Base-by-base conservation (phyloP, 1,140 invertebrate species). In the Lamellibrachia luymesi region DNA sequence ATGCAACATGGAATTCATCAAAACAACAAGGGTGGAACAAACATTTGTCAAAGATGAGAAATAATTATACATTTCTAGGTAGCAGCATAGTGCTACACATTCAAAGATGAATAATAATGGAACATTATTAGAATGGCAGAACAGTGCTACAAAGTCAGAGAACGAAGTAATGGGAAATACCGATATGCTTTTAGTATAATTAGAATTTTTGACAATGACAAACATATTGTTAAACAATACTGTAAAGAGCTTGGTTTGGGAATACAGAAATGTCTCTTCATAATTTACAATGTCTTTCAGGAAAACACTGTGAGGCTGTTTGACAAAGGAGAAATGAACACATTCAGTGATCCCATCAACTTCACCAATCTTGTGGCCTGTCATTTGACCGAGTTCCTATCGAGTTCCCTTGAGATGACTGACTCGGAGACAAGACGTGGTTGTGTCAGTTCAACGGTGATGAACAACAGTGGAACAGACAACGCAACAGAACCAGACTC, bases 241-340 rank as follows among this genome's bases (percentile, higher is more conserved):
- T 80, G 64, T 80, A 22, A 80, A 80, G 13, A 80, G 17, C 7
- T 22, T 80, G 64, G 13, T 8, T 80, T 80, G 13, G 17, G 64
- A 80, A 80, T 22, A 80, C 25, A 80, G 25, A 10, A 80, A 22
- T 80, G 64, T 80, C 64, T 90, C 27, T 7, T 38, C 38, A 38
- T 38, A 38, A 38, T 38, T 38, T 38, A 4, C 64, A 80, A 22
- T 80, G 64, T 80, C 64, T 90, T 51, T 7, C 93, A 96, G 96
- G 94, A 95, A 13, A 95, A 95, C 91, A 96, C 96, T 92, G 96
- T 96, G 51, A 94, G 96, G 92, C 94, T 97, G 10, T 97, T 97
- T 95, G 97, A 97, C 93, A 96, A 96, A 94, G 96, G 96, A 92
- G 97, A 97, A 94, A 96, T 97, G 95, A 97, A 97, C 94, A 95